Base-by-base conservation (phyloP, 2,888 invertebrate species). In the Ectemnius cavifrons region DNA sequence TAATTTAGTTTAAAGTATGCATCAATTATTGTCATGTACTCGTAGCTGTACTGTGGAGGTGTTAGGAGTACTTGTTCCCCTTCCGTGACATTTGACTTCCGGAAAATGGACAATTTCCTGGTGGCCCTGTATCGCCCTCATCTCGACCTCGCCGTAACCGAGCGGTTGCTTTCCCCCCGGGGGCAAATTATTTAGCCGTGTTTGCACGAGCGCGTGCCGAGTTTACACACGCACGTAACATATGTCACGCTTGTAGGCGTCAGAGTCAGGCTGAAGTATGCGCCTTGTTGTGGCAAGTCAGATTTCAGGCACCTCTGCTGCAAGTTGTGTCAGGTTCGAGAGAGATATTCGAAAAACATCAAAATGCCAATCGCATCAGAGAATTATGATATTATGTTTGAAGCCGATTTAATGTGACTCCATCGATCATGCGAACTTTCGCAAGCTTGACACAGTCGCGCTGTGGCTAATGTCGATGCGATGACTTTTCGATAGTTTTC, bases 401-500 rank as follows among this genome's bases (percentile, higher is more conserved):
- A 52, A 16, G n/a, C 3, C 6, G 14, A 52, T 52, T 52, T 16
- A 52, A 52, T 52, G 52, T 6, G 16, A 0, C n/a, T 1, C 62
- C 84, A 86, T 88, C 87, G 84, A 88, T 88, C 88, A 87, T 65
- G 46, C 28, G 62, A 75, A 77, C 67, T 82, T 85, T 78, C 83
- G 84, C 71, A 79, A 80, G 71, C 68, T 73, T 52, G 76, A 68
- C 74, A 74, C 75, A 77, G 78, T 79, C 79, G 75, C 61, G 70
- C 61, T 66, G 28, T 60, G 73, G 67, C 82, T 90, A 90, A 91
- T 90, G 89, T 86, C 85, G 80, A 83, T 88, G 84, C 88, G 79
- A 91, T 91, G 90, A 91, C 90, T 91, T 88, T 90, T 86, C 89
- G 85, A 89, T 90, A 89, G 87, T 87, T 86, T 75, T 73, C 18